Percentiles rank a stretch among this genome's conserved stretches.
These are phyloP conservation scores for Musca vetustissima DNA, from an alignment of 1,140 invertebrate genomes.

Conservation along the genomic window DNA sequence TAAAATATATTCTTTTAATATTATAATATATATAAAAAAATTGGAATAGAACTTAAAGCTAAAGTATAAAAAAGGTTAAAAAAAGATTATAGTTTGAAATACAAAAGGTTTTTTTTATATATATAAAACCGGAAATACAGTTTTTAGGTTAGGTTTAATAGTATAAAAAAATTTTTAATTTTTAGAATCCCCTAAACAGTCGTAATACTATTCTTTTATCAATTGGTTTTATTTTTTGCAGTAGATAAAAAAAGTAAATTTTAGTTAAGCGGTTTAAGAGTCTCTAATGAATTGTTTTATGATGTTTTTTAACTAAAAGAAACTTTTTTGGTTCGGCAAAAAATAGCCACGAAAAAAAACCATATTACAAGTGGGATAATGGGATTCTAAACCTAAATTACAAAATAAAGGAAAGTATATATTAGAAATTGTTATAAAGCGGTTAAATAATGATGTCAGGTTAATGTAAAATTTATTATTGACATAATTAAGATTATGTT, in stretches of 20 bases:
- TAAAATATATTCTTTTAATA: conserved; percentile 5
- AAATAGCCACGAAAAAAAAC: conserved; percentile 14
- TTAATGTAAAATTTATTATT: no score
- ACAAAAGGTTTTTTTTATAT: no score
- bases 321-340: background rate
- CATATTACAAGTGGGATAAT: conserved; percentile 7
- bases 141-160: background rate
- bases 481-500: no score
- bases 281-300: background rate
- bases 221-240: no score
- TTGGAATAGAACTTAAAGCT: background rate
- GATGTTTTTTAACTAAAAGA: background rate
- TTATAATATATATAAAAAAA: conserved; percentile 11
- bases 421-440: no score
- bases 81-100: background rate
- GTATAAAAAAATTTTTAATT: background rate
- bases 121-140: background rate
- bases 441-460: no score
- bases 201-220: conserved; percentile 9
- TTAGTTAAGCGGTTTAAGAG: conserved; percentile 12
- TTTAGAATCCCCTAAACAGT: background rate
- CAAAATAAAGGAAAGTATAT: no score
- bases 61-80: background rate
- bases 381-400: conserved; percentile 1
- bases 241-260: background rate